Percentiles rank a stretch among this genome's conserved stretches.
Evolutionary conservation across 2,888 invertebrate genomes (phyloP).

Genomic region (Drosophila histrio): DNA sequence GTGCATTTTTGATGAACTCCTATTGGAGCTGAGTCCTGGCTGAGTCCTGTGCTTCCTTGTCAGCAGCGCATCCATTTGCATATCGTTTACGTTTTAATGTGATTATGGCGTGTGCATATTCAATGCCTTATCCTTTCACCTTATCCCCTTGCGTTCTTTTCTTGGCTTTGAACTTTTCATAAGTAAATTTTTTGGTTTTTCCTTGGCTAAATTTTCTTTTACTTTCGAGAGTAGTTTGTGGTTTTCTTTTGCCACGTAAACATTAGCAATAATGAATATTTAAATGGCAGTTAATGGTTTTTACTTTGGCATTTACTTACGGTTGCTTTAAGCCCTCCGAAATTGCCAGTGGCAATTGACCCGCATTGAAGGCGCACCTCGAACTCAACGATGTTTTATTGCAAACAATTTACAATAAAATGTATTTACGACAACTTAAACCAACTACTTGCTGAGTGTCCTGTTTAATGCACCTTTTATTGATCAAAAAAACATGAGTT

Average conservation of each 20-base stretch:
- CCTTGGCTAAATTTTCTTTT: conserved; percentile 14
- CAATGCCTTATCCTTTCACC: conserved; percentile 58
- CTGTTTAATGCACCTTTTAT: conserved; percentile 77
- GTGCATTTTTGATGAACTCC: conserved; percentile 75
- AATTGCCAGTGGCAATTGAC: conserved; percentile 53
- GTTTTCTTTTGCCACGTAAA: conserved; percentile 38
- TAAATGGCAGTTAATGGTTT: conserved; percentile 54
- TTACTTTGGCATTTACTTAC: conserved; percentile 14
- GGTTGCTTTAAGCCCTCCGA: conserved; percentile 22
- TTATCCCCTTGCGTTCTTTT: conserved; percentile 5
- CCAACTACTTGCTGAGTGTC: conserved; percentile 43
- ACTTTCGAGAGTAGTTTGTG: conserved; percentile 41
- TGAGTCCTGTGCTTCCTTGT: conserved; percentile 60
- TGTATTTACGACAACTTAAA: conserved; percentile 71
- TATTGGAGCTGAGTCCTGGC: conserved; percentile 3
- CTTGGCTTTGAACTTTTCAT: conserved; percentile 56
- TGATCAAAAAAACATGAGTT: conserved; percentile 68
- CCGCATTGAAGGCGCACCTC: conserved; percentile 30
- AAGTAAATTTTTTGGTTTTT: conserved; percentile 54
- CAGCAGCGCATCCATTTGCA: conserved; percentile 79
- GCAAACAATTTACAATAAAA: conserved; percentile 75
- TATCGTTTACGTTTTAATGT: conserved; percentile 80
- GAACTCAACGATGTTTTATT: conserved; percentile 39
- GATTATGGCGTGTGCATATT: conserved; percentile 80
- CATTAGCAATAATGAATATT: conserved; percentile 62